Conservation (phyloP, 2,113 vertebrate genomes). For the Pangasianodon gigas region DNA sequence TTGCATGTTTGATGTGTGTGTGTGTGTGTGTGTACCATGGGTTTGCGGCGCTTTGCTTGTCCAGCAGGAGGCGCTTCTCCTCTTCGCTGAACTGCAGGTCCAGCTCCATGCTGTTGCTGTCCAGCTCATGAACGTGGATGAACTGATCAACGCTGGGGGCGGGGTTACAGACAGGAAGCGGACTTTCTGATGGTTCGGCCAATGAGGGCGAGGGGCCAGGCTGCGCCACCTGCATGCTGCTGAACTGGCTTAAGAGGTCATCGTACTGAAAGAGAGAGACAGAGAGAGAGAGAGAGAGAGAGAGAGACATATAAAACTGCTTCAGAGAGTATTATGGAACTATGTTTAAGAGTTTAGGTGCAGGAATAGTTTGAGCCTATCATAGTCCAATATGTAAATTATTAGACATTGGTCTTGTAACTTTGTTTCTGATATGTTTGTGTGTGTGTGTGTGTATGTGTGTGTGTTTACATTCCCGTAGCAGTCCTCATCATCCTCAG, state of each 20-base stretch:
- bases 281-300: not conserved
- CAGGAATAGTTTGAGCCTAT: too few species aligned
- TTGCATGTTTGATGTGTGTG: not conserved
- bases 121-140: conserved; percentile 95
- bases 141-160: conserved; percentile 98
- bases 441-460: not conserved
- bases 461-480: conserved; percentile 88
- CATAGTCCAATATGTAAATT: not conserved
- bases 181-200: conserved; percentile 68
- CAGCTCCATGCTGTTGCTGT: conserved; percentile 96
- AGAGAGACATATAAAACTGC: not conserved
- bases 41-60: conserved; percentile 93
- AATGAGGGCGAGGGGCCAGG: conserved; percentile 87
- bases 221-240: conserved; percentile 94
- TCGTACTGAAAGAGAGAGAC: conserved; percentile 81
- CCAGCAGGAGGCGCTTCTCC: conserved; percentile 90
- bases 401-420: not conserved
- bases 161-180: conserved; percentile 56
- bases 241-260: conserved; percentile 98
- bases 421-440: not conserved
- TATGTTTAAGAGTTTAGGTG: not conserved
- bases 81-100: conserved; percentile 95
- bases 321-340: not conserved
- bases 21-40: conserved; percentile 82
- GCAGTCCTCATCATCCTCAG: conserved; percentile 98